Evolutionary conservation across 2,113 vertebrate genomes (phyloP), one percentile per base, ranked within the genome.

Genomic region (Siphamia tubifer): DNA sequence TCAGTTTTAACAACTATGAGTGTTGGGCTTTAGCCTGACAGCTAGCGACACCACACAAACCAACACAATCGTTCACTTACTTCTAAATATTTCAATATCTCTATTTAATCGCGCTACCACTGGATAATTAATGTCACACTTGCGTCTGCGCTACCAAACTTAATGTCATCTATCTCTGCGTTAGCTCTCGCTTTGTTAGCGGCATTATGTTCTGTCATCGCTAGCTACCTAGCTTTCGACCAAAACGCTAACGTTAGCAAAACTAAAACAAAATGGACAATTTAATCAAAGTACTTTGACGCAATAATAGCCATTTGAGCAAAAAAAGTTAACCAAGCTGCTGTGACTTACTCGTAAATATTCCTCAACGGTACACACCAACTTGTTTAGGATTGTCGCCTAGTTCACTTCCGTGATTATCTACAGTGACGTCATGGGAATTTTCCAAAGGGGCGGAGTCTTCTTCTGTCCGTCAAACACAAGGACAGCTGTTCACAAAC

Each of bases 381-480:
- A 81, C 70, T 84, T 81, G 60, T 64, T 40, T 25, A 17, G 71
- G n/a, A n/a, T 31, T 23, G 64, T 68, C 64, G 74, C 13, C 44
- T 10, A 8, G 8, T 80, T 81, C 38, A 86, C 89, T 90, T 90
- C 89, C 89, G 89, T 19, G 25, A 51, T 71, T 13, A 42, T 56
- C 2, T 49, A 7, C 0, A 0, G 30, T 74, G 58, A 89, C 83
- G 84, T 88, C 55, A 64, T 45, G 38, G 54, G 49, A n/a, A 23
- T 17, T 71, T 66, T 42, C 23, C 12, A 3, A 4, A 4, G 4
- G 67, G 85, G 85, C 54, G 67, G 52, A 36, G 24, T 3, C 16
- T 67, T 17, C n/a, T 21, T 0, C 19, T 23, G 3, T 10, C 5
- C 5, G 4, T 60, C 47, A 51, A 17, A 55, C 17, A 30, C 21